Percentiles rank a stretch among this genome's conserved stretches.
Conservation (phyloP, 2,888 invertebrate genomes). For the Metallyticus violacea region DNA sequence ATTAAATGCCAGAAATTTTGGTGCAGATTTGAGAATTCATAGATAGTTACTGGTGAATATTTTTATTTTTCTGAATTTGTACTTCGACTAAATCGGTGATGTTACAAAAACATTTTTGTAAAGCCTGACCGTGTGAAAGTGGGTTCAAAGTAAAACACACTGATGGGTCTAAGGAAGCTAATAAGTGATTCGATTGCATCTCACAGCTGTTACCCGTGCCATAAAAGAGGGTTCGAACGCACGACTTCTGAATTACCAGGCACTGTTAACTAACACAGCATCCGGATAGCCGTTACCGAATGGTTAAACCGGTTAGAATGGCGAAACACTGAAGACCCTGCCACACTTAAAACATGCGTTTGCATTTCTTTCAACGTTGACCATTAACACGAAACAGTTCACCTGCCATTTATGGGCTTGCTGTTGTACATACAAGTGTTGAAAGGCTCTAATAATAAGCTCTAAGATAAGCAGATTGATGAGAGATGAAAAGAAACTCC, state of each 20-base stretch:
- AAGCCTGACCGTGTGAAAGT: too few relatives aligned
- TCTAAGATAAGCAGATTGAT: neutral
- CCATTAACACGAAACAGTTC: neutral
- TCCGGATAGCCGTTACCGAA: too few relatives aligned
- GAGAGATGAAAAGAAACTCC: neutral
- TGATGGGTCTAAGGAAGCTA: neutral
- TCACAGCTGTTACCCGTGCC: neutral
- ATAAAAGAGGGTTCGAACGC: neutral
- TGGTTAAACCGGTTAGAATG: neutral
- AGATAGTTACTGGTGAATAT: too few relatives aligned
- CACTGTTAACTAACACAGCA: neutral
- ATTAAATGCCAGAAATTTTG: too few relatives aligned
- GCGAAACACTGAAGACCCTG: neutral
- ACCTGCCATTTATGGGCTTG: neutral
- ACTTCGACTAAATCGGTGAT: too few relatives aligned
- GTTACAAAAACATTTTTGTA: too few relatives aligned
- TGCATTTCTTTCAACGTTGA: neutral
- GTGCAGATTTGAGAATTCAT: too few relatives aligned
- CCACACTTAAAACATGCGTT: neutral
- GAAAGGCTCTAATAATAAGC: neutral
- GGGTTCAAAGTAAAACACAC: neutral
- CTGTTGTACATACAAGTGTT: neutral
- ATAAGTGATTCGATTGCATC: too few relatives aligned
- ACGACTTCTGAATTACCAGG: neutral
- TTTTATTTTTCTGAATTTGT: too few relatives aligned